These are phyloP conservation scores for Andrena flavipes DNA, from an alignment of 2,888 invertebrate genomes.

Conservation along the genomic window DNA sequence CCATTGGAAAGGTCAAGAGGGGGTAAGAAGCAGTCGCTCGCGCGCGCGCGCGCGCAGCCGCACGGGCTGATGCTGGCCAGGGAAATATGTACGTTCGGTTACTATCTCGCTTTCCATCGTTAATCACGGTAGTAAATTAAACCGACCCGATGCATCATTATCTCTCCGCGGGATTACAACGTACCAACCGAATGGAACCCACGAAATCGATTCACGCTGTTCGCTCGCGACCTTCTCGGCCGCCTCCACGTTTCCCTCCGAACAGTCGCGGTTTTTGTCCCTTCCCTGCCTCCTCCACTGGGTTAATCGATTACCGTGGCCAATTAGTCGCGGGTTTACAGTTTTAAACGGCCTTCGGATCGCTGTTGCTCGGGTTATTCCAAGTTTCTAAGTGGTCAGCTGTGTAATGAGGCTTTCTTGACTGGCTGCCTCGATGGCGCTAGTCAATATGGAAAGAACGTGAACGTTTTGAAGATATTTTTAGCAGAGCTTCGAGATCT, in stretches of 20 bases:
- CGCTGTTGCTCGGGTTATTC: background rate
- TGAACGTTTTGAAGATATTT: no score
- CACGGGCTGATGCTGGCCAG: constrained; percentile 41
- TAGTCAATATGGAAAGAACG: no score
- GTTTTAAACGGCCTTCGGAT: background rate
- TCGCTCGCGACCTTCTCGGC: background rate
- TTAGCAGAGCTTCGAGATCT: no score
- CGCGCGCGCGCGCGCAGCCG: background rate
- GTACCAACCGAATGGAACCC: constrained; percentile 37
- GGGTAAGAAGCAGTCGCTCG: constrained; percentile 17
- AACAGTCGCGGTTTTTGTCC: constrained; percentile 4
- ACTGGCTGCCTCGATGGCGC: no score
- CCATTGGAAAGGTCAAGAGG: constrained; percentile 61
- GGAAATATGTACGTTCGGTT: constrained; percentile 68
- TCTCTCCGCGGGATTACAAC: constrained; percentile 53
- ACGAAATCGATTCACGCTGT: constrained; percentile 34
- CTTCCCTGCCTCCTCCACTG: background rate
- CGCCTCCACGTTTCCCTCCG: background rate
- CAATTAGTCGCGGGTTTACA: background rate
- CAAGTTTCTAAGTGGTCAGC: no score
- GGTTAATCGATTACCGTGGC: constrained; percentile 4
- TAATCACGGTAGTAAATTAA: constrained; percentile 72
- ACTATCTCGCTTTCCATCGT: constrained; percentile 71
- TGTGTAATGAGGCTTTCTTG: no score
- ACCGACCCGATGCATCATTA: constrained; percentile 67